Conservation (phyloP, 2,888 invertebrate genomes). For the Drosophila mimetica region DNA sequence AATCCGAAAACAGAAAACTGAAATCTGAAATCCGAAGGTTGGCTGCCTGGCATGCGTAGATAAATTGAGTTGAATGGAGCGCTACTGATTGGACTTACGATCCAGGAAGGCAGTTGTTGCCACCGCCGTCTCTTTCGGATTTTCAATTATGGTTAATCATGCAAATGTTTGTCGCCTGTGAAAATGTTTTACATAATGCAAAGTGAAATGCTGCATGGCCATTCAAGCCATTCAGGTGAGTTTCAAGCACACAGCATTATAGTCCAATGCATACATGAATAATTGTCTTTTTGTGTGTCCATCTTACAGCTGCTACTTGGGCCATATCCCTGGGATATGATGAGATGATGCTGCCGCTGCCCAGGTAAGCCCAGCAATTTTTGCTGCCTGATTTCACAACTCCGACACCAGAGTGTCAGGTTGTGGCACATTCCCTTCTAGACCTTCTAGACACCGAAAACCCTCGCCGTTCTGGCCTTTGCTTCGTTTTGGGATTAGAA, state of each 20-base stretch:
- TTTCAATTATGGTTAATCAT: slow-evolving; percentile 79
- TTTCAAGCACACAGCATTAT: slow-evolving; percentile 30
- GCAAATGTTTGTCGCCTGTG: slow-evolving; percentile 78
- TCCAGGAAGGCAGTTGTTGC: slow-evolving; percentile 20
- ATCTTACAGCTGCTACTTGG: slow-evolving; percentile 28
- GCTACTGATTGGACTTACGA: slow-evolving; percentile 64
- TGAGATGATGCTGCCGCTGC: slow-evolving; percentile 19
- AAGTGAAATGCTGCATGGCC: slow-evolving; percentile 64
- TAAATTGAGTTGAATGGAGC: slow-evolving; percentile 73
- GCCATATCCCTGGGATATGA: slow-evolving; percentile 23
- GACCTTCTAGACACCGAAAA: slow-evolving; percentile 11
- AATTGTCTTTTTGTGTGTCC: slow-evolving; percentile 63
- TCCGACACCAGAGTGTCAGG: slow-evolving; percentile 45
- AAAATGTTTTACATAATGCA: slow-evolving; percentile 79
- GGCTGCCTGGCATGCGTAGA: slow-evolving; percentile 72
- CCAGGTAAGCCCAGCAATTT: slow-evolving; percentile 74
- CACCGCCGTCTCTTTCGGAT: slow-evolving; percentile 59
- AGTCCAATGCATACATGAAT: slow-evolving; percentile 71
- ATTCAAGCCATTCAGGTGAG: slow-evolving; percentile 27
- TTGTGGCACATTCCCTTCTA: slow-evolving; percentile 34
- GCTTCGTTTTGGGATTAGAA: slow-evolving; percentile 72
- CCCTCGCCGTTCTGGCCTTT: slow-evolving; percentile 31
- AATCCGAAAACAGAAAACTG: slow-evolving; percentile 13
- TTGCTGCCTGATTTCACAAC: slow-evolving; percentile 76
- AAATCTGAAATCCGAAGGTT: slow-evolving; percentile 28